A percentile compares a stretch with the other conserved stretches of the same genome.
Conservation (phyloP, 2,888 invertebrate species). For the Drosophila lutescens region DNA sequence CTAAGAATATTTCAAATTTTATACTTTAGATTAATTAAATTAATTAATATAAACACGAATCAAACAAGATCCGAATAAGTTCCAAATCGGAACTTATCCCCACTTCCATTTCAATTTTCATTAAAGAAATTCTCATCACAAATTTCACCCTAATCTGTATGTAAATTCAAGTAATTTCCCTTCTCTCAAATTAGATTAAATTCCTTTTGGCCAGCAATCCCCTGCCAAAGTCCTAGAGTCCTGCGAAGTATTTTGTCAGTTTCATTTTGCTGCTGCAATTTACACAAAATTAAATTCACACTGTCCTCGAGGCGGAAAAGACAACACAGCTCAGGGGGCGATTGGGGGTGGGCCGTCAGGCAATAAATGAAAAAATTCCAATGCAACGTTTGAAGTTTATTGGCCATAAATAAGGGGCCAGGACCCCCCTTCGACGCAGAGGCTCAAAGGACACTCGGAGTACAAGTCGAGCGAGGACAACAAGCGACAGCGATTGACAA, state of each 20-base stretch:
- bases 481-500: constrained; percentile 74
- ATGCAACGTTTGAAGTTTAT: constrained; percentile 78
- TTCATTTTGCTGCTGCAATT: constrained; percentile 65
- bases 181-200: constrained; percentile 48
- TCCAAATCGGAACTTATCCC: neutral
- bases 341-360: constrained; percentile 11
- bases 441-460: constrained; percentile 40
- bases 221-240: constrained; percentile 20
- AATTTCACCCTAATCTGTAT: constrained; percentile 37
- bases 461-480: constrained; percentile 41
- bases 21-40: no score
- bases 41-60: no score
- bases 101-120: constrained; percentile 11
- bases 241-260: constrained; percentile 37
- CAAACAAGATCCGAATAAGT: neutral
- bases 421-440: constrained; percentile 10
- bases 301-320: constrained; percentile 55
- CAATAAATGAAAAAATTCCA: constrained; percentile 78
- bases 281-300: constrained; percentile 79
- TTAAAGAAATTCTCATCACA: constrained; percentile 22
- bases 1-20: no score
- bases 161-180: constrained; percentile 42
- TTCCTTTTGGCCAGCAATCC: constrained; percentile 26
- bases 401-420: constrained; percentile 76
- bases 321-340: constrained; percentile 9